These are phyloP conservation scores for Scaptomyza cyrtandrae DNA, from an alignment of 2,888 invertebrate genomes.

Conservation along the genomic window DNA sequence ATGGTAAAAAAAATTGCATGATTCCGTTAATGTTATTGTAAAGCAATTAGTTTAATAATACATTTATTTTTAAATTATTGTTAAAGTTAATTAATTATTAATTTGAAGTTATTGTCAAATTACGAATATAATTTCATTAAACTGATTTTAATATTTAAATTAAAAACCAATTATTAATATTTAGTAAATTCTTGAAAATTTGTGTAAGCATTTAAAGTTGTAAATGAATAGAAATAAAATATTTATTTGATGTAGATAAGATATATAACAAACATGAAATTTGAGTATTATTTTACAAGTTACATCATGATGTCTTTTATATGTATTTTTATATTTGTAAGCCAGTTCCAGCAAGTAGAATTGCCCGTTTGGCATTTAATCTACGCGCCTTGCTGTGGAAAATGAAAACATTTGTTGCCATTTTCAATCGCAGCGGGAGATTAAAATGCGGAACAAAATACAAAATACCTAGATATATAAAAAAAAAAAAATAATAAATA, in stretches of 20 bases:
- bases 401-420: constrained; percentile 77
- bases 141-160: too few species aligned
- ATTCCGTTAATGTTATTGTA: too few species aligned
- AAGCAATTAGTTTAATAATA: too few species aligned
- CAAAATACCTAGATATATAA: constrained; percentile 25
- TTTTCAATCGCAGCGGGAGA: constrained; percentile 64
- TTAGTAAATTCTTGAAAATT: too few species aligned
- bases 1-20: too few species aligned
- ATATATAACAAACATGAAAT: neutral
- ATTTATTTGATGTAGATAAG: neutral
- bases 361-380: constrained; percentile 25
- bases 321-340: neutral
- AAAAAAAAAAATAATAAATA: constrained; percentile 54
- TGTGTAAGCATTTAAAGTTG: too few species aligned
- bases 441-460: constrained; percentile 51
- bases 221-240: neutral
- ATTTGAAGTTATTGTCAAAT: too few species aligned
- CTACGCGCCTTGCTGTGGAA: constrained; percentile 29
- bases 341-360: constrained; percentile 7
- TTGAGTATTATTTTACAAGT: constrained; percentile 1
- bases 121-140: too few species aligned
- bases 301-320: neutral
- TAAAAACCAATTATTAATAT: too few species aligned
- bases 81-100: too few species aligned
- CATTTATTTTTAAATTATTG: too few species aligned